Evolutionary conservation across 2,888 invertebrate genomes (phyloP), one percentile per base, ranked within the genome.

Genomic region (Rhagonycha lutea): DNA sequence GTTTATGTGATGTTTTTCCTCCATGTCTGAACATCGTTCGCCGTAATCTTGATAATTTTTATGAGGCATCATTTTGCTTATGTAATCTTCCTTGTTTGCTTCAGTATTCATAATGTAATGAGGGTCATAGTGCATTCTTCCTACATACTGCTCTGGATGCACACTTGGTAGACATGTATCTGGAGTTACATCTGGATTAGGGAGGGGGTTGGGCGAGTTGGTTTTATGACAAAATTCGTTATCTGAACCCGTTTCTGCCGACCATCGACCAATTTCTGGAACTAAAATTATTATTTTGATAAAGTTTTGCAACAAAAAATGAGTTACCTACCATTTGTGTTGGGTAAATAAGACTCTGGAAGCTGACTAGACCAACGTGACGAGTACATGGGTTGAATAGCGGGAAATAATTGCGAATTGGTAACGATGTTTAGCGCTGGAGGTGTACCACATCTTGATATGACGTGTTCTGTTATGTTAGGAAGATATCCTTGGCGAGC

Each of bases 231-330:
- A 91, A 32, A 91, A 91, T 83, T 94, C 94, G 83, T 92, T 93
- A 84, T 95, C 95, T 0, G 95, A 94, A 8, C 92, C 94, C 0
- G 94, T 94, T 80, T 94, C 94, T 74, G 94, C 94, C 0, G 94
- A 94, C 95, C 95, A 95, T 47, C 94, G 91, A 14, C 93, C 91
- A 3, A 88, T 86, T 84, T 88, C 88, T 69, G 86, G 84, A 71
- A 87, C 86, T 86, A 76, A 69, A 83, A 81, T 24, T n/a, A 24
- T 71, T 60, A 32, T 23, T 69, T 10, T 12, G 8, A n/a, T 32
- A 18, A 24, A 24, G 9, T 67, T 69, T 60, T 61, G 1, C 2
- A 47, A 28, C 12, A 18, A 28, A 65, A 61, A 29, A 14, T 9
- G 14, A 18, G 11, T 29, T 67, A 72, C 32, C 61, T 84, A 88